Conservation (phyloP, 2,797 vertebrate genomes). For the Thamnophis elegans region DNA sequence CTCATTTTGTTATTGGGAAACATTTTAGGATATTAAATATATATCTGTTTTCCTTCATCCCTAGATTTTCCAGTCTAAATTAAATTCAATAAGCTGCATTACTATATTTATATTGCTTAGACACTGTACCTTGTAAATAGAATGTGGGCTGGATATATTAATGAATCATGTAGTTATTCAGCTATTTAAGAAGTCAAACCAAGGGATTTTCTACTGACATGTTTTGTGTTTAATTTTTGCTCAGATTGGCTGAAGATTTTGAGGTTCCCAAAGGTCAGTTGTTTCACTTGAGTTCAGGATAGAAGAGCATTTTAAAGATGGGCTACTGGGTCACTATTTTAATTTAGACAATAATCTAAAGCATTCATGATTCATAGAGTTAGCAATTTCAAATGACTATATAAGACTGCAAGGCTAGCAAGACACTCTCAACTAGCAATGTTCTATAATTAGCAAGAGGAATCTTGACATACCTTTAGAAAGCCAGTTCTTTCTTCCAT, state of each 20-base stretch:
- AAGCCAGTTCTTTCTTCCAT: background rate
- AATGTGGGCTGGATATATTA: background rate
- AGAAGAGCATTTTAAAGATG: background rate
- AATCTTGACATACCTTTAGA: background rate
- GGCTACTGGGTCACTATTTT: background rate
- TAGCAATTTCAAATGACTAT: background rate
- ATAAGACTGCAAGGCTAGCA: background rate
- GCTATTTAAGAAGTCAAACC: background rate
- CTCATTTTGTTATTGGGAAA: background rate
- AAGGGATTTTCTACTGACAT: background rate
- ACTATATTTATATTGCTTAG: background rate
- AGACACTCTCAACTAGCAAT: background rate
- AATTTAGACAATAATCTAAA: background rate
- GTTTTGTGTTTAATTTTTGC: background rate
- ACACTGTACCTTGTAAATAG: background rate
- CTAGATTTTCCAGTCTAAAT: background rate
- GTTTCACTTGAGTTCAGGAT: background rate
- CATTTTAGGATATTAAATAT: background rate
- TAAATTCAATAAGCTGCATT: background rate
- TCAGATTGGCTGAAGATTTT: background rate
- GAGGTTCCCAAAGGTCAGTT: background rate
- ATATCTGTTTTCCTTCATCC: background rate
- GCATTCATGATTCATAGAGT: background rate
- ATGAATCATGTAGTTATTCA: constrained; percentile 17
- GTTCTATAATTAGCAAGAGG: background rate